Conservation (phyloP, 1,140 invertebrate species). For the Habropoda laboriosa region DNA sequence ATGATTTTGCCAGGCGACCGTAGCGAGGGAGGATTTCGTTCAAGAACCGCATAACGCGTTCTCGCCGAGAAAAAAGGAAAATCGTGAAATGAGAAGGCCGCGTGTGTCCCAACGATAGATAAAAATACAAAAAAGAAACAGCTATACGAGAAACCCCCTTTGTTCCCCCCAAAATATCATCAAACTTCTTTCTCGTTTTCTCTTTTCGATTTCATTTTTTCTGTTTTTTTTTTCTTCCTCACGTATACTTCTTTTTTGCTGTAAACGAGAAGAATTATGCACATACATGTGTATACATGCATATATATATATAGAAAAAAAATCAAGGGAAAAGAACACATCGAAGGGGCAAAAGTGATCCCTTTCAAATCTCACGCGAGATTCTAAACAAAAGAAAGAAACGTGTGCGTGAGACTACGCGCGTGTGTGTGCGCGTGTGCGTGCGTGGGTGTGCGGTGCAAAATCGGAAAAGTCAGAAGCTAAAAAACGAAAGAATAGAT, state of each 20-base stretch:
- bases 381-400: too few relatives aligned
- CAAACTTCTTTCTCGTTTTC: not conserved
- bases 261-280: too few relatives aligned
- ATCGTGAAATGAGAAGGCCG: constrained; percentile 62
- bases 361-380: constrained; percentile 55
- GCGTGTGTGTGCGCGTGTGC: constrained; percentile 52
- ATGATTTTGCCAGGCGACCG: constrained; percentile 15
- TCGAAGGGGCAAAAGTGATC: not conserved
- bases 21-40: constrained; percentile 1
- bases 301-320: constrained; percentile 17
- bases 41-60: constrained; percentile 30
- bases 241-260: not conserved
- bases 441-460: constrained; percentile 75
- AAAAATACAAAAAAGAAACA: too few relatives aligned
- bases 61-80: constrained; percentile 49
- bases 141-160: too few relatives aligned
- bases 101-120: constrained; percentile 38
- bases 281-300: not conserved
- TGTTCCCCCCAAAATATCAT: too few relatives aligned
- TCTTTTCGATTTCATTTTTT: not conserved
- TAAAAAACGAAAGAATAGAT: constrained; percentile 3
- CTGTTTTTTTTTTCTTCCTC: not conserved
- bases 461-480: constrained; percentile 67
- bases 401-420: constrained; percentile 56
- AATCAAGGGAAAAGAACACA: constrained; percentile 31